These are phyloP conservation scores for Oscarella lobularis DNA, from an alignment of 37 sponge, comb jelly and placozoan genomes.

Conservation along the genomic window DNA sequence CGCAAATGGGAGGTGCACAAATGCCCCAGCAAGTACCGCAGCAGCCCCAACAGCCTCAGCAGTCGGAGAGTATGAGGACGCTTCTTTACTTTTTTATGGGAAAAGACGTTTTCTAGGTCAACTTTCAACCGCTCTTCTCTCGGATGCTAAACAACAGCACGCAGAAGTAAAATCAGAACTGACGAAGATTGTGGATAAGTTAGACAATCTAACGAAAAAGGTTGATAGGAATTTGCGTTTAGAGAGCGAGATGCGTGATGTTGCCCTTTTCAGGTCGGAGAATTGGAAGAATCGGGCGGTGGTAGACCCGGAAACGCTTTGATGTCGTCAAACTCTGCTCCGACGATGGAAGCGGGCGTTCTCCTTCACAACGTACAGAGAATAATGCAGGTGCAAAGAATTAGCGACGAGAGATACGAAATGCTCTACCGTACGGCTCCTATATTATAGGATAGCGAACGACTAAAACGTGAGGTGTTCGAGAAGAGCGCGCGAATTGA, in stretches of 20 bases:
- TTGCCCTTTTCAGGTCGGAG: background rate
- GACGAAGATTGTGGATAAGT: slow-evolving; percentile 44
- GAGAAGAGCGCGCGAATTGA: slow-evolving; percentile 83
- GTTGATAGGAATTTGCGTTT: too few species aligned
- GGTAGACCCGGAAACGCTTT: too few species aligned
- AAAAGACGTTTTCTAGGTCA: too few species aligned
- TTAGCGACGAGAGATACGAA: too few species aligned
- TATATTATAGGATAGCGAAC: slow-evolving; percentile 76
- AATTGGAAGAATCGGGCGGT: background rate
- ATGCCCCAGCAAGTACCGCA: background rate
- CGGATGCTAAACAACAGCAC: slow-evolving; percentile 64
- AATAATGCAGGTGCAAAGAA: slow-evolving; percentile 62
- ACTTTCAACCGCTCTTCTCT: slow-evolving; percentile 28
- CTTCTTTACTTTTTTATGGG: too few species aligned
- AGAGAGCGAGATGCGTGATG: too few species aligned
- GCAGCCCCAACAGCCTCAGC: background rate
- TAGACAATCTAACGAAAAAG: slow-evolving; percentile 62
- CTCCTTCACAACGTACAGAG: slow-evolving; percentile 83
- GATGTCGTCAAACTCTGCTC: slow-evolving; percentile 28
- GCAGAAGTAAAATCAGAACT: slow-evolving; percentile 69
- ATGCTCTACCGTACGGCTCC: too few species aligned
- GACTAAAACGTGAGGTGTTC: slow-evolving; percentile 82
- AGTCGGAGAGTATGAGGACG: too few species aligned
- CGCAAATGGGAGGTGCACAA: background rate
- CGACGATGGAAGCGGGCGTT: slow-evolving; percentile 80